Conservation (phyloP, 2,888 invertebrate species). For the Drosophila paranaensis region DNA sequence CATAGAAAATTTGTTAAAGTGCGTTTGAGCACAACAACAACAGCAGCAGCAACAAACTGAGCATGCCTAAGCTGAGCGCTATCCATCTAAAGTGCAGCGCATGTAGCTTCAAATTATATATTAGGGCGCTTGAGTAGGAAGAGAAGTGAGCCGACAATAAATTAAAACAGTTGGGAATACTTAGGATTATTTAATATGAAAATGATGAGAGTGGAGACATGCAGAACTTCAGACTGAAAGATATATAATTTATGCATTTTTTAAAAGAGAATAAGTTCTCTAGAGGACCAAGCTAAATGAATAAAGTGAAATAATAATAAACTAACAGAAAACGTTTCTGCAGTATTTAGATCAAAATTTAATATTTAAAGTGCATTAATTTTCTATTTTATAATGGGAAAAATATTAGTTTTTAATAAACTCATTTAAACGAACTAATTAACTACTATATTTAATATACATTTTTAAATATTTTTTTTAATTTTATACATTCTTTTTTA, state of each 20-base stretch:
- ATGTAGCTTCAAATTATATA: neutral
- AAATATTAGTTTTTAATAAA: no score
- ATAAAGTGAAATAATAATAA: no score
- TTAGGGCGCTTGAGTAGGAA: neutral
- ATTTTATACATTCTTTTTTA: no score
- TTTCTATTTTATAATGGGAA: no score
- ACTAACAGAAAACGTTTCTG: no score
- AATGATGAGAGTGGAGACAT: neutral
- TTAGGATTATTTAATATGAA: neutral
- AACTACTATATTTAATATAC: no score
- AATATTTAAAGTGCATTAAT: no score
- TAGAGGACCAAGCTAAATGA: no score
- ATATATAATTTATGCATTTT: neutral
- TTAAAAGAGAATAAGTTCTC: neutral
- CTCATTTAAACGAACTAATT: no score
- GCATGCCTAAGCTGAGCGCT: neutral
- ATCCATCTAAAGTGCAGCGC: slow-evolving; percentile 1
- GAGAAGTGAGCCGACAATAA: neutral
- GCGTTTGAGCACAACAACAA: slow-evolving; percentile 25
- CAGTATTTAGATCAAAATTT: no score
- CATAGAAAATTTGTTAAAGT: slow-evolving; percentile 45
- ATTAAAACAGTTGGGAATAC: neutral
- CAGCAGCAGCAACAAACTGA: neutral
- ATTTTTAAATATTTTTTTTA: no score
- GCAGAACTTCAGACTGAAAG: neutral